Evolutionary conservation across 2,888 invertebrate genomes (phyloP), one percentile per base, ranked within the genome.

Genomic region (Anoncus sp.): DNA sequence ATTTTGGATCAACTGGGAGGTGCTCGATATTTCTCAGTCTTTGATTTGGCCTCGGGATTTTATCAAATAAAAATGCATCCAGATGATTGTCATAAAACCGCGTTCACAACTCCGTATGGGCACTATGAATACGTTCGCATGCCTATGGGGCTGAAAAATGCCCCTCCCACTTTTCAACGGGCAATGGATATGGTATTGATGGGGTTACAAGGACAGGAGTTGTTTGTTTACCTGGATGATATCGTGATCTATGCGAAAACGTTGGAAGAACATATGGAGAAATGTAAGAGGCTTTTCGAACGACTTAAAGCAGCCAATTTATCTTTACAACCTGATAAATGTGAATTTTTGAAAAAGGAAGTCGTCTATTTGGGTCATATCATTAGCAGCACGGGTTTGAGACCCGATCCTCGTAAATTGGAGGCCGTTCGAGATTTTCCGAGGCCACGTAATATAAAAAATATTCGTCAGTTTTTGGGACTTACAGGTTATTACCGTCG

Each of bases 121-220:
- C 90, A 90, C 71, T 90, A 83, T 59, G 86, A 91, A 77, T 91
- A 84, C 63, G 80, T 74, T 7, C 67, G 89, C 18, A 87, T 90
- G 86, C 89, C 89, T 0, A 89, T 91, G 79, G 91, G 89, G 1
- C 84, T 92, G 9, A 89, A 88, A 84, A 91, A 90, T 74, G 90
- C 91, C 0, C 91, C 91, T 0, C 86, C 89, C 0, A 90, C 90
- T 0, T 91, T 91, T 62, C 90, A 91, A 81, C 63, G 90, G 9
- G 75, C 88, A 35, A 90, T 91, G 90, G 87, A 90, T 51, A 85
- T 81, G 66, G 85, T 91, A 0, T 71, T 91, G 9, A 55, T 83
- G 24, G 74, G 77, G 3, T 12, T 78, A 10, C 74, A 75, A 12
- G 65, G 70, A 20, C 47, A 22, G n/a, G 27, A 47, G 20, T 14